Evolutionary conservation across 2,888 invertebrate species (phyloP), one percentile per base, ranked within the genome.

Genomic region (Aphrophora alni): DNA sequence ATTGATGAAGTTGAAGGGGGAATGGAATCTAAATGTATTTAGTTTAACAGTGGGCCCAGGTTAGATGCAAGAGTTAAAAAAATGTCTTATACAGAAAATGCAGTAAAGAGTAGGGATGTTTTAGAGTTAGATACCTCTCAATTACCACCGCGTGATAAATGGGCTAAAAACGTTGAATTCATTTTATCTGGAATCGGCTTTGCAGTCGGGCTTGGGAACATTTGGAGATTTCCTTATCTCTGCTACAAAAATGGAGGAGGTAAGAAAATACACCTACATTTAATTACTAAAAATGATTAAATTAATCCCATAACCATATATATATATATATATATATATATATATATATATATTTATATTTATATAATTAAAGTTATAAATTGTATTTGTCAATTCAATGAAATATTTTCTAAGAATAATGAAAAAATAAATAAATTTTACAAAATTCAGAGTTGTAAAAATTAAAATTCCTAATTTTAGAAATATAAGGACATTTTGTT

Each of bases 181-280:
- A 88, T 92, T 25, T 87, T 92, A 0, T 91, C 92, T 1, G 91
- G 91, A 75, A 89, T 92, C 26, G 92, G 92, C 51, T 90, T 91
- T 86, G 91, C 91, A 12, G 91, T 92, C 71, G 92, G 92, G 0
- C 87, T 92, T n/a, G 92, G 92, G 70, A 93, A 92, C 85, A 88
- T 93, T 14, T 93, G 92, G 92, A 87, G 92, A 81, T 93, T 93
- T 87, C 92, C 92, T 3, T 92, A 92, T 83, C 87, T 90, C 10
- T 90, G 90, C 84, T 90, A 90, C 86, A 89, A 89, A 83, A 89
- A 89, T 84, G 89, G 89, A 17, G 89, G 89, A 77, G 89, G 89
- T 84, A 87, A n/a, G n/a, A n/a, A n/a, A n/a, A n/a, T n/a, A n/a
- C n/a, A n/a, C n/a, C n/a, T n/a, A n/a, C n/a, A 84, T 83, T 72